Percentiles rank a stretch among this genome's conserved stretches.
Evolutionary conservation across 1,140 invertebrate genomes (phyloP).

Genomic region (Camponotus pennsylvanicus): DNA sequence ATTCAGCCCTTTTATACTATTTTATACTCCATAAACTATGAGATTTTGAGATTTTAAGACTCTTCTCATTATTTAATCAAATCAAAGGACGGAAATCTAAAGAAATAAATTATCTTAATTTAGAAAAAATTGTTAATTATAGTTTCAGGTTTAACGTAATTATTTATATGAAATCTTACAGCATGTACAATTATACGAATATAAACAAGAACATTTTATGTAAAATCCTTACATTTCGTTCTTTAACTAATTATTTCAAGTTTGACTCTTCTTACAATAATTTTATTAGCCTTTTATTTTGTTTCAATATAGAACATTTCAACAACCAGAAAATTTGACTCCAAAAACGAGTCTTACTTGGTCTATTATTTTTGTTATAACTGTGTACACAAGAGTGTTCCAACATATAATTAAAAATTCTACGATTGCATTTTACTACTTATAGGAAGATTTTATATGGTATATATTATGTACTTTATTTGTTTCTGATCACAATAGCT

Average conservation of each 20-base stretch:
- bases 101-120: too few species aligned
- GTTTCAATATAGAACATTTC: not conserved
- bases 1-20: not conserved
- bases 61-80: not conserved
- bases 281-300: not conserved
- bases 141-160: not conserved
- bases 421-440: slow-evolving; percentile 31
- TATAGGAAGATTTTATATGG: slow-evolving; percentile 28
- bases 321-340: not conserved
- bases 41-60: not conserved
- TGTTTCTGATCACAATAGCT: slow-evolving; percentile 25
- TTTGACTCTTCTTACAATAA: not conserved
- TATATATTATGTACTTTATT: slow-evolving; percentile 24
- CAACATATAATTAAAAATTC: slow-evolving; percentile 3
- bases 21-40: not conserved
- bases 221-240: not conserved
- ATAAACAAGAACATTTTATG: not conserved
- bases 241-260: not conserved
- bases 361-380: slow-evolving; percentile 6
- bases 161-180: not conserved
- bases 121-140: not conserved
- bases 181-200: not conserved
- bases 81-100: not conserved
- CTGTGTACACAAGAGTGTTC: not conserved
- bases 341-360: not conserved